These are phyloP conservation scores for Mythimna pallens DNA, from an alignment of 2,888 invertebrate species.

Conservation along the genomic window DNA sequence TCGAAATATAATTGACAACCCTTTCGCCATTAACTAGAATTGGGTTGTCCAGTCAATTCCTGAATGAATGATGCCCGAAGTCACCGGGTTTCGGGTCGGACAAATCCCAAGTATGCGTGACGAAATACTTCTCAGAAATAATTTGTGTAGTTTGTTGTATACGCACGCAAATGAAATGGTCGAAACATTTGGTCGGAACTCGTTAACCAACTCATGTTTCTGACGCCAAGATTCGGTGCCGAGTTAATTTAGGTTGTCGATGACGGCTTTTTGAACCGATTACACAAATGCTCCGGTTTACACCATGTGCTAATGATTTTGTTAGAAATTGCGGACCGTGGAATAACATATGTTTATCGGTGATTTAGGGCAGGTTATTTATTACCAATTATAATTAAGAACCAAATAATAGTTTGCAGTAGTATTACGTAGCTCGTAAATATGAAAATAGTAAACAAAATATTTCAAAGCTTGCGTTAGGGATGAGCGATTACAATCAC, in stretches of 20 bases:
- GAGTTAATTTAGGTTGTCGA: slow-evolving; percentile 71
- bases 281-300: slow-evolving; percentile 69
- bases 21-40: slow-evolving; percentile 69
- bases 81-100: slow-evolving; percentile 69
- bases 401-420: slow-evolving; percentile 17
- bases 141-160: slow-evolving; percentile 80
- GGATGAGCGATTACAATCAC: slow-evolving; percentile 12
- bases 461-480: neutral
- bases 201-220: slow-evolving; percentile 76
- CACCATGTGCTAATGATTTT: slow-evolving; percentile 55
- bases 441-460: slow-evolving; percentile 6
- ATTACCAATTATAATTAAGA: slow-evolving; percentile 31
- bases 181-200: slow-evolving; percentile 76
- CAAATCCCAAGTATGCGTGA: slow-evolving; percentile 81
- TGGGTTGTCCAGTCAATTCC: slow-evolving; percentile 74
- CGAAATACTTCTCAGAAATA: slow-evolving; percentile 76
- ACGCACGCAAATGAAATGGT: slow-evolving; percentile 79
- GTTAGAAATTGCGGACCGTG: slow-evolving; percentile 33
- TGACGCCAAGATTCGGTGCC: slow-evolving; percentile 71
- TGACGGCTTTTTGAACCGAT: slow-evolving; percentile 70
- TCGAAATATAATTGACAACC: slow-evolving; percentile 71
- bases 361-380: slow-evolving; percentile 31
- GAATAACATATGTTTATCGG: slow-evolving; percentile 39
- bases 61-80: slow-evolving; percentile 76
- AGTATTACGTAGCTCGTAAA: neutral